Evolutionary conservation across 2,888 invertebrate species (phyloP), one percentile per base, ranked within the genome.

Genomic region (Dromius quadrimaculatus): DNA sequence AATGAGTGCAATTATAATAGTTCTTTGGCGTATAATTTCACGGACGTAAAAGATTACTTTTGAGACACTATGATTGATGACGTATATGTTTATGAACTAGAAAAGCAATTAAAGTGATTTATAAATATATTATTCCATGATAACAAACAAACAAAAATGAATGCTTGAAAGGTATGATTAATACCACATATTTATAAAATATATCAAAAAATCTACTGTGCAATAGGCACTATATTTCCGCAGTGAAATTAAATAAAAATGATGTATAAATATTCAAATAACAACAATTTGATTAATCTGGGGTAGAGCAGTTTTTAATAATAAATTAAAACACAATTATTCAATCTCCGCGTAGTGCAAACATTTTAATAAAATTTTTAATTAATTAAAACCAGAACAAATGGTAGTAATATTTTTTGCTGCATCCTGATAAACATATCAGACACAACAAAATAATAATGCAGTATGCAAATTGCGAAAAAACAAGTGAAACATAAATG

Each of bases 251-350:
- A 54, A 54, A 54, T 54, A 54, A 54, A 54, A 28, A 54, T 54
- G 50, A 54, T 6, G 28, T 54, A 54, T 54, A 54, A 54, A 54
- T 54, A 54, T 54, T 54, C 28, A 54, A 54, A 23, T 54, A 54
- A 54, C 50, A 54, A 54, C 50, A 36, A 36, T 59, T 59, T 59
- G 36, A 59, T 59, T 59, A 59, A 36, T 59, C 34, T 36, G 36
- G n/a, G 36, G 20, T n/a, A 36, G 36, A 59, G 36, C 59, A 59
- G 59, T 59, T 59, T 59, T 62, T 62, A 62, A 62, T 62, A 41
- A 61, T 38, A 61, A 57, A 62, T 41, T 62, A 62, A 62, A 62
- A 62, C 23, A 62, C 38, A 41, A 62, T 41, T 62, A 62, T 62
- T 62, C 41, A 38, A 62, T 62, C 28, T 62, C 43, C 62, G 38